phyloP scores from a whole-genome alignment of 2,888 invertebrate species.

The Lamellibrachia columna region DNA sequence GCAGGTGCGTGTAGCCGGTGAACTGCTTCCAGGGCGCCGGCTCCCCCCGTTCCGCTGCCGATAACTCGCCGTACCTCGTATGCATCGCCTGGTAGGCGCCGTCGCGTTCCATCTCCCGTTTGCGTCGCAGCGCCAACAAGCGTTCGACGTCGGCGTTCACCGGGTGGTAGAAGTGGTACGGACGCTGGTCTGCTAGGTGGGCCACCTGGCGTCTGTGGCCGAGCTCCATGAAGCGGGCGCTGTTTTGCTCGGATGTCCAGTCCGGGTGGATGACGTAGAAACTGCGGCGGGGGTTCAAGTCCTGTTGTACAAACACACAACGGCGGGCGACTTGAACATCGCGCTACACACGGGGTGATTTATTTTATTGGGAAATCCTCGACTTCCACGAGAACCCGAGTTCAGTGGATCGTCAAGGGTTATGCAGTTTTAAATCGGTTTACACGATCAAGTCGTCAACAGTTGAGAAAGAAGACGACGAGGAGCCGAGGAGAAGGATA shows the following conservation, averaged over 20 bases:
- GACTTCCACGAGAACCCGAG: too few relatives aligned
- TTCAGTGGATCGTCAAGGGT: too few relatives aligned
- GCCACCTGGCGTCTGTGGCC: neutral
- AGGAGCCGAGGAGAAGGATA: too few relatives aligned
- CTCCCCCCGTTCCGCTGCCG: neutral
- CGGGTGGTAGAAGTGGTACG: constrained; percentile 23
- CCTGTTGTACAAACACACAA: constrained; percentile 17
- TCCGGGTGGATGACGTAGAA: constrained; percentile 26
- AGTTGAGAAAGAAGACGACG: too few relatives aligned
- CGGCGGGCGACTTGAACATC: neutral
- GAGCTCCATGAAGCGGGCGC: constrained; percentile 22
- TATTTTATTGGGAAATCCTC: too few relatives aligned
- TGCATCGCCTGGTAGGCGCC: neutral
- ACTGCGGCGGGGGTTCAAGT: constrained; percentile 13
- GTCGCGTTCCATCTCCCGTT: neutral
- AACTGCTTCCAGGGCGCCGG: neutral
- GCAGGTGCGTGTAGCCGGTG: neutral
- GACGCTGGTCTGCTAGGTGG: neutral
- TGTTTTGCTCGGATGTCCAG: constrained; percentile 22
- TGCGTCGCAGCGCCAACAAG: constrained; percentile 1
- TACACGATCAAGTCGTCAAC: too few relatives aligned
- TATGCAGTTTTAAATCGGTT: too few relatives aligned
- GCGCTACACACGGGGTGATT: too few relatives aligned
- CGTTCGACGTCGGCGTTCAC: constrained; percentile 22
- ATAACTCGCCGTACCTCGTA: neutral